Evolutionary conservation across 2,113 vertebrate species (phyloP), one percentile per base, ranked within the genome.

Genomic region (Actenoides hombroni): DNA sequence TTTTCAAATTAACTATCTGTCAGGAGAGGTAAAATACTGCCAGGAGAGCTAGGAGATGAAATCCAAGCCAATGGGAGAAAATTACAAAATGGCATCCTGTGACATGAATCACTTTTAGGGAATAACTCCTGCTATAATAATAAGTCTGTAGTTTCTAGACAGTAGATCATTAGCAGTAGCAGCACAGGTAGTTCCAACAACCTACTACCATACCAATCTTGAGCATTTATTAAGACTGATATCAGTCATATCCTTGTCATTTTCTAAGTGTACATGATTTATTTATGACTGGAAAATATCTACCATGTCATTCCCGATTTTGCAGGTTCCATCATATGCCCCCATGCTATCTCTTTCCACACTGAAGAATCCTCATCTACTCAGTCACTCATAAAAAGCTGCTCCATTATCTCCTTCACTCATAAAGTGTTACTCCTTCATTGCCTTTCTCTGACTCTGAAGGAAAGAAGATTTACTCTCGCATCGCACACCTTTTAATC

Each of bases 1-100:
- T 64, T 95, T 74, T 94, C 88, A 88, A 94, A 95, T 96, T 96
- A 96, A 96, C 71, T 95, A 88, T 97, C 88, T 97, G 94, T 94
- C 96, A 97, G 76, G 51, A 90, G 90, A 97, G 95, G 57, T 92
- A 88, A 97, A 97, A 94, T 94, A 91, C 40, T 89, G 87, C 81
- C 93, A 73, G 73, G 49, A 97, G 44, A 97, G 48, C 15, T 4
- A n/a, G 21, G n/a, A 96, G 61, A 83, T 88, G 75, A 96, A 92
- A 97, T 95, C 81, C 69, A 97, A 97, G 63, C 35, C 93, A 90
- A 46, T 85, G 60, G 67, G 71, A 94, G 92, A 97, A 95, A 95
- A 96, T 83, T 59, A 95, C 77, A 92, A 94, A 96, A 82, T 77
- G 57, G 48, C 61, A 97, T 95, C 53, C 29, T 92, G 65, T 48